Evolutionary conservation across 2,113 vertebrate species (phyloP).

Genomic region (Forbesichthys papilliferus): DNA sequence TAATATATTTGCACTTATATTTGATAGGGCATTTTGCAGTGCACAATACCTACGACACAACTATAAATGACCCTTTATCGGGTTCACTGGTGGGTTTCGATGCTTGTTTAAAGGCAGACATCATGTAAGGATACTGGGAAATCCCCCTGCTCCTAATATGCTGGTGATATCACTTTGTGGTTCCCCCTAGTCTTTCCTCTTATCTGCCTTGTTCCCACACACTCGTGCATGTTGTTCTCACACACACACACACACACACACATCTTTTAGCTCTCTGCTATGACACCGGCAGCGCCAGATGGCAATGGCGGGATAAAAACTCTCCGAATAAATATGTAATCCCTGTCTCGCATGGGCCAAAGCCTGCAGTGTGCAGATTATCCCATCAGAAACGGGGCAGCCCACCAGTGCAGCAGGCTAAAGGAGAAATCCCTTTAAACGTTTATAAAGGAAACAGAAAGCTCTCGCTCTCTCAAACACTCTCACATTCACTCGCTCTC

Average conservation of each 20-base stretch:
- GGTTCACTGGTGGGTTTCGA: slow-evolving; percentile 3
- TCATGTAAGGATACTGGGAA: not conserved
- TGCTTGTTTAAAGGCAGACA: not conserved
- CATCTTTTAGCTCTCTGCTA: not conserved
- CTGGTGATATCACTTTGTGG: no score
- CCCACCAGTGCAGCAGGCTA: slow-evolving; percentile 11
- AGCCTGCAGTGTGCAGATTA: slow-evolving; percentile 56
- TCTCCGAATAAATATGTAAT: slow-evolving; percentile 75
- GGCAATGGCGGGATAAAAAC: slow-evolving; percentile 63
- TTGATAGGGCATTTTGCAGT: no score
- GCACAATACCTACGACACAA: not conserved
- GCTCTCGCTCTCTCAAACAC: not conserved
- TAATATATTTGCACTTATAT: no score
- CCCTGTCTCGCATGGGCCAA: slow-evolving; percentile 66
- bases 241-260: slow-evolving; percentile 1
- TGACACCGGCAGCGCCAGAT: slow-evolving; percentile 60
- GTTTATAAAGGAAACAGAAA: not conserved
- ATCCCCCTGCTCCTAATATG: not conserved
- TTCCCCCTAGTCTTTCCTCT: not conserved
- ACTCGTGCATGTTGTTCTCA: not conserved
- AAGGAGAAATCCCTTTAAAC: slow-evolving; percentile 18
- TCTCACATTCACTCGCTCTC: no score
- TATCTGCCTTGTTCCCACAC: not conserved
- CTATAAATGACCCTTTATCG: not conserved
- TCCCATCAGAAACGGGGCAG: slow-evolving; percentile 43